Conservation (phyloP, 53 echinoderm and acorn worm genomes). For the Hippasteria phrygiana region DNA sequence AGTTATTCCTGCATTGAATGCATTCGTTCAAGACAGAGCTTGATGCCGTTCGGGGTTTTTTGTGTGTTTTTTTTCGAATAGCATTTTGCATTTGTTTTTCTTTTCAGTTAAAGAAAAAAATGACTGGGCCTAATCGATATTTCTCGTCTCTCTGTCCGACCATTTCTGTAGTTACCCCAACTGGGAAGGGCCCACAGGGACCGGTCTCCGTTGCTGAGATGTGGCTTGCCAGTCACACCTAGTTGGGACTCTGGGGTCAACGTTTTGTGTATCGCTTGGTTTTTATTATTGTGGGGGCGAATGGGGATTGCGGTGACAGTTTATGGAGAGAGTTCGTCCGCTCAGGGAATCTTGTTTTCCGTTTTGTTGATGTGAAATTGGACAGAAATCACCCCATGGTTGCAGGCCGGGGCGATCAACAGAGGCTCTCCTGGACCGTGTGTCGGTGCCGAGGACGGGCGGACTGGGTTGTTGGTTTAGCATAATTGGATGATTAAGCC, state of each 20-base stretch:
- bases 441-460: not conserved
- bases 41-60: constrained; percentile 7
- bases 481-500: constrained; percentile 47
- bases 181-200: constrained; percentile 8
- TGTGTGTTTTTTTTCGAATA: too few species aligned
- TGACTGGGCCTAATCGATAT: constrained; percentile 39
- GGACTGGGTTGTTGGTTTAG: constrained; percentile 19
- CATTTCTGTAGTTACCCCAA: not conserved
- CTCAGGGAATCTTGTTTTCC: not conserved
- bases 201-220: not conserved
- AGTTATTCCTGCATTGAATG: not conserved
- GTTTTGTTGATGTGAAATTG: constrained; percentile 51
- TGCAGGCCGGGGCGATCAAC: not conserved
- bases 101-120: not conserved
- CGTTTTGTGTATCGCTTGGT: constrained; percentile 5
- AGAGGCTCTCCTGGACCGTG: not conserved
- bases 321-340: constrained; percentile 24
- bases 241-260: constrained; percentile 7
- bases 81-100: constrained; percentile 3
- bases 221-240: constrained; percentile 11
- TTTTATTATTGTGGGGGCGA: constrained; percentile 11
- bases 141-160: not conserved
- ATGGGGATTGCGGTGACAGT: constrained; percentile 39
- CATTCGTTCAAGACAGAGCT: not conserved
- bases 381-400: constrained; percentile 37